These are phyloP conservation scores for Ammodytes dubius DNA, from an alignment of 2,113 vertebrate genomes.

Conservation along the genomic window DNA sequence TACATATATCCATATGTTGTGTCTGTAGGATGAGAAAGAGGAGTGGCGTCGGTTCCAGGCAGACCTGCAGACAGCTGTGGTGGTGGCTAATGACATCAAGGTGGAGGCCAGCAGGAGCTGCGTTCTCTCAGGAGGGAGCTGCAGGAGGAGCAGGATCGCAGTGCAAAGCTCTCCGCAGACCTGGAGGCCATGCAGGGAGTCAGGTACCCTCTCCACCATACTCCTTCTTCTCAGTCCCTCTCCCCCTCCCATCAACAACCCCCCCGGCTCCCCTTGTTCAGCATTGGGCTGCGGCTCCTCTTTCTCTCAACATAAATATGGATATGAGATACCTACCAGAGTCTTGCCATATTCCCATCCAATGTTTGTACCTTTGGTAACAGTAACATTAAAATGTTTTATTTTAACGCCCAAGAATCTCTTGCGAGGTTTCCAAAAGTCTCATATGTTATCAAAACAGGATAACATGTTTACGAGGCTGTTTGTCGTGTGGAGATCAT, in stretches of 20 bases:
- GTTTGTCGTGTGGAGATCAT: not conserved
- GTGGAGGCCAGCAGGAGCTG: conserved; percentile 97
- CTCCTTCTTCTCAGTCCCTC: conserved; percentile 10
- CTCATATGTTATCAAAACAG: not conserved
- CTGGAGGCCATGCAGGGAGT: conserved; percentile 90
- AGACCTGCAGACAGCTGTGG: conserved; percentile 97
- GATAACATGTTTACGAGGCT: not conserved
- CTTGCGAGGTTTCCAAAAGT: conserved; percentile 2
- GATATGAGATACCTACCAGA: conserved; percentile 62
- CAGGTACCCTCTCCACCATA: conserved; percentile 82
- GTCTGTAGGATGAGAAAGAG: conserved; percentile 91
- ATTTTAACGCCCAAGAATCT: conserved; percentile 14
- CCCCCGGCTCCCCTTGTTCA: conserved; percentile 41
- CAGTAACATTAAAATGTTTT: not conserved
- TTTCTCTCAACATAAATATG: conserved; percentile 60
- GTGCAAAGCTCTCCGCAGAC: conserved; percentile 87
- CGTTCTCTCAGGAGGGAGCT: conserved; percentile 90
- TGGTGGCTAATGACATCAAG: conserved; percentile 98
- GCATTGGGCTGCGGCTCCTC: conserved; percentile 63
- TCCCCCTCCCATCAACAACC: not conserved
- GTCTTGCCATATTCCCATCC: conserved; percentile 64
- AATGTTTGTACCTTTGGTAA: conserved; percentile 2
- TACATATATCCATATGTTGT: not conserved
- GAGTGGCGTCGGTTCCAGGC: conserved; percentile 98
- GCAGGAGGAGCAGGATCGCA: conserved; percentile 95